Conservation (phyloP, 2,888 invertebrate species). For the Spodoptera littoralis region DNA sequence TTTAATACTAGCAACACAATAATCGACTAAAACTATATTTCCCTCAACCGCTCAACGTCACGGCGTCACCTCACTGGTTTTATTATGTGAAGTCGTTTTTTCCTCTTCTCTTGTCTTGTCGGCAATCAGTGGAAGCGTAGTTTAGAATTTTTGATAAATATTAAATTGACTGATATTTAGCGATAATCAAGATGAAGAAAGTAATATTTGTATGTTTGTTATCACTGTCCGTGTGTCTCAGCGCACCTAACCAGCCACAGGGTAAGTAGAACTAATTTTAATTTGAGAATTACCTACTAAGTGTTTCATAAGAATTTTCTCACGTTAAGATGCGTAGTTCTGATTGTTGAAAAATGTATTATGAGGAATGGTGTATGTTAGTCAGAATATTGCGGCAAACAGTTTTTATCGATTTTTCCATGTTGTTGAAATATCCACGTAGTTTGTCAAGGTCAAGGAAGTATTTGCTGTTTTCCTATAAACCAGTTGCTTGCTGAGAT, state of each 20-base stretch:
- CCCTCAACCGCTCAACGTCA: conserved; percentile 1
- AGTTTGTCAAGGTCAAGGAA: conserved; percentile 51
- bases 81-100: conserved; percentile 52
- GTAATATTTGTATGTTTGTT: conserved; percentile 78
- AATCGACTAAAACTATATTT: conserved; percentile 49
- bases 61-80: conserved; percentile 39
- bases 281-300: conserved; percentile 39
- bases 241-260: conserved; percentile 60
- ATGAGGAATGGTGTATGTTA: conserved; percentile 4
- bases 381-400: conserved; percentile 4
- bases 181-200: conserved; percentile 72
- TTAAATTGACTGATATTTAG: conserved; percentile 51
- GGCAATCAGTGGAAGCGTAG: conserved; percentile 59
- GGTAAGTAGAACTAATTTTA: conserved; percentile 65
- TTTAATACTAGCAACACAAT: not conserved
- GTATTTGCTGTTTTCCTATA: conserved; percentile 26
- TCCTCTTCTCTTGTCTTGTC: conserved; percentile 57
- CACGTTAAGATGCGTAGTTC: conserved; percentile 66
- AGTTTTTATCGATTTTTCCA: conserved; percentile 25
- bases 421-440: conserved; percentile 19
- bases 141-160: conserved; percentile 45
- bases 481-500: conserved; percentile 18
- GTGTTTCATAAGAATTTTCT: conserved; percentile 70
- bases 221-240: conserved; percentile 73
- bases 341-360: conserved; percentile 20